A percentile compares a stretch with the other conserved stretches of the same genome.
These are phyloP conservation scores for Nothoprocta perdicaria DNA, from an alignment of 2,113 vertebrate species.

Conservation along the genomic window DNA sequence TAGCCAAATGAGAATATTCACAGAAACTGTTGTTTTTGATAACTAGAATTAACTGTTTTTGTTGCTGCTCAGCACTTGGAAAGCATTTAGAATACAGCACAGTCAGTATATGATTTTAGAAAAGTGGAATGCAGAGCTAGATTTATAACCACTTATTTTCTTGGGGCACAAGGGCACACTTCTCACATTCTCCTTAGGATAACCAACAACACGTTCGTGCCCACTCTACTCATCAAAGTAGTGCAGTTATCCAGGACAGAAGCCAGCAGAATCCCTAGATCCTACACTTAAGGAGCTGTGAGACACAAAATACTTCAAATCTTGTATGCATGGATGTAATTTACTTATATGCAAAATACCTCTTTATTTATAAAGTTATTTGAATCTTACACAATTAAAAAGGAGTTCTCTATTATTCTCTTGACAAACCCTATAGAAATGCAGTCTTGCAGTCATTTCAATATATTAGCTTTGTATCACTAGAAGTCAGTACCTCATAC, in stretches of 20 bases:
- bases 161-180: not conserved
- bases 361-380: not conserved
- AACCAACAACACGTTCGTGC: slow-evolving; percentile 5
- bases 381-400: not conserved
- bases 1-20: not conserved
- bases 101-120: not conserved
- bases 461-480: not conserved
- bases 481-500: not conserved
- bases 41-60: not conserved
- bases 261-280: not conserved
- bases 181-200: not conserved
- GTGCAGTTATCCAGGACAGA: not conserved
- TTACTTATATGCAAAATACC: not conserved
- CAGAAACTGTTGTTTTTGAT: not conserved
- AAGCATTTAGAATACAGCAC: not conserved
- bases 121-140: not conserved
- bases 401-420: not conserved
- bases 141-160: not conserved
- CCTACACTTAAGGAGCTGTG: not conserved
- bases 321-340: not conserved
- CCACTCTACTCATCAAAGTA: not conserved
- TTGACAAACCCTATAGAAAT: not conserved
- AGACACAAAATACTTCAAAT: not conserved
- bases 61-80: not conserved
- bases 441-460: not conserved